Percentiles rank a stretch among this genome's conserved stretches.
Evolutionary conservation across 2,797 vertebrate species (phyloP).

Genomic region (Naso thynnoides): DNA sequence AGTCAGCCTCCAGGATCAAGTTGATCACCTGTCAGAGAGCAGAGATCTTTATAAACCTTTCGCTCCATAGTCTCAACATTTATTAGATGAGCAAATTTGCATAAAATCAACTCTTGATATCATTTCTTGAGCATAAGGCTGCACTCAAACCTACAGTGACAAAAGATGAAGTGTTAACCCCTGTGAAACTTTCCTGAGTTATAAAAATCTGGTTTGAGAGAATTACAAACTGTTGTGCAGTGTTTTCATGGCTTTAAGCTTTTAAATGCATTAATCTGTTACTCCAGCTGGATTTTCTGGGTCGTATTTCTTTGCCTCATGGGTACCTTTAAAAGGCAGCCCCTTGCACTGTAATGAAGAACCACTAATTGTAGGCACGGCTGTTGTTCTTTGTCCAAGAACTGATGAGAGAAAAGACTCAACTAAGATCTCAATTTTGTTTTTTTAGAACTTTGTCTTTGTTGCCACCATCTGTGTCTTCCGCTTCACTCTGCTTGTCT

Average conservation of each 20-base stretch:
- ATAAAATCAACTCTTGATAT: no score
- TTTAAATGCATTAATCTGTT: constrained; percentile 40
- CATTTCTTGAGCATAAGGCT: neutral
- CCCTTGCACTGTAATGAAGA: neutral
- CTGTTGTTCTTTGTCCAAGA: neutral
- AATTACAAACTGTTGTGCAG: constrained; percentile 4
- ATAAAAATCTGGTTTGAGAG: neutral
- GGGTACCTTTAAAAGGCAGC: constrained; percentile 18
- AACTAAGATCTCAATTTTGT: neutral
- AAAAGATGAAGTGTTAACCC: neutral
- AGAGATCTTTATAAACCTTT: neutral
- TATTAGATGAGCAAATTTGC: neutral
- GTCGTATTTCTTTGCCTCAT: constrained; percentile 40
- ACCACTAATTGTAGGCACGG: neutral
- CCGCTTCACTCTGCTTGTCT: no score
- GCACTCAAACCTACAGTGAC: neutral
- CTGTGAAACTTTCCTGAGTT: neutral
- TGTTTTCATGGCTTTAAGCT: constrained; percentile 30
- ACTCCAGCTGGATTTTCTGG: constrained; percentile 41
- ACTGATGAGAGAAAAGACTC: neutral
- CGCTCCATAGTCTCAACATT: neutral
- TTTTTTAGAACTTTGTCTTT: neutral
- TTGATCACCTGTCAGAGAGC: constrained; percentile 9
- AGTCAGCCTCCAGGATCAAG: constrained; percentile 18
- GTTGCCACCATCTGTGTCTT: neutral